A percentile compares a stretch with the other conserved stretches of the same genome.
These are phyloP conservation scores for Glyphotaelius pellucidus DNA, from an alignment of 2,888 invertebrate genomes.

Conservation along the genomic window DNA sequence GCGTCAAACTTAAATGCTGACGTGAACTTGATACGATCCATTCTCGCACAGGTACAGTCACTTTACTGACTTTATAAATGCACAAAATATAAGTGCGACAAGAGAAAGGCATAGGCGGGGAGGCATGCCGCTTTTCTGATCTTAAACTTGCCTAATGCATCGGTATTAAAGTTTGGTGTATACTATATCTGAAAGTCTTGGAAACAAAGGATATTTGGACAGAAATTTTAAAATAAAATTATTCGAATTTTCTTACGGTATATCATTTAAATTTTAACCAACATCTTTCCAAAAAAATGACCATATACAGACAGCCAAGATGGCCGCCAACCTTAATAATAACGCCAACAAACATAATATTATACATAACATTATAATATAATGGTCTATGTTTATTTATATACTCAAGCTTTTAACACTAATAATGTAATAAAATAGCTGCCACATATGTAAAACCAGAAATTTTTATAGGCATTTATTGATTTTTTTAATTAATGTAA, in stretches of 20 bases:
- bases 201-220: not conserved
- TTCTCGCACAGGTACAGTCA: too few species aligned
- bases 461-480: too few species aligned
- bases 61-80: too few species aligned
- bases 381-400: not conserved
- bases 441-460: too few species aligned
- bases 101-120: too few species aligned
- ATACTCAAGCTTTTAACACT: not conserved
- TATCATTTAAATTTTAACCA: not conserved
- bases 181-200: not conserved
- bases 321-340: not conserved
- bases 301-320: not conserved
- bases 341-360: not conserved
- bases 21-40: too few species aligned
- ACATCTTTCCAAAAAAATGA: not conserved
- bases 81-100: too few species aligned
- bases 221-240: not conserved
- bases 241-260: not conserved
- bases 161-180: too few species aligned
- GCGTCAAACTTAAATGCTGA: too few species aligned
- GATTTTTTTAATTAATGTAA: too few species aligned
- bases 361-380: not conserved
- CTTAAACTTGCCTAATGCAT: too few species aligned
- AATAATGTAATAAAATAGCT: not conserved
- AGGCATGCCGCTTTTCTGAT: too few species aligned